Evolutionary conservation across 2,888 invertebrate species (phyloP), one percentile per base, ranked within the genome.

Genomic region (Apamea epomidion): DNA sequence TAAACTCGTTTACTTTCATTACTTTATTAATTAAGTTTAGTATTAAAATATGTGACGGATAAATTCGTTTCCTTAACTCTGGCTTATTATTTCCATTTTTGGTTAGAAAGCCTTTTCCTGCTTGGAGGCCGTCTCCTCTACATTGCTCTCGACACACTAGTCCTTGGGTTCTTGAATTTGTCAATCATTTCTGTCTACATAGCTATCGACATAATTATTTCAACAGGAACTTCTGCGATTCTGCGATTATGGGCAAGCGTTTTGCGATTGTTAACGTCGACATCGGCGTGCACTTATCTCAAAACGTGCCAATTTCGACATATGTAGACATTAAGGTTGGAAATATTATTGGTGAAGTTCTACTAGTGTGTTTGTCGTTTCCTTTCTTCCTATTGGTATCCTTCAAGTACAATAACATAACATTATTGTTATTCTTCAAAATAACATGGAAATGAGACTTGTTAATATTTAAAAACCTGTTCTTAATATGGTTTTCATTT

Each of bases 41-140:
- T 60, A 77, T 54, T 75, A 77, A 68, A 81, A 18, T 77, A 58
- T 73, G 37, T 62, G 25, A 37, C 65, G 42, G 32, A 37, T 79
- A 1, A 51, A 67, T 65, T 29, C 7, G 12, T 69, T 60, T 21
- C 42, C 18, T 21, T 42, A 29, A 62, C 58, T 18, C 29, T 51
- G 32, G n/a, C 25, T 74, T 51, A 62, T 62, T 64, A 37, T 81
- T 72, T 42, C 21, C 0, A 32, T 21, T 62, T 37, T 62, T 42
- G 6, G n/a, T n/a, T 42, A 16, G 6, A 42, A 21, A 0, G 37
- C 25, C 25, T 21, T 68, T 45, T 48, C 37, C 45, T 14, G 37
- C 37, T 81, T 45, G 37, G 29, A n/a, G n/a, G n/a, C n/a, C n/a
- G n/a, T 69, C 25, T 51, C 5, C 25, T 82, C 18, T 37, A 21